Percentiles rank a stretch among this genome's conserved stretches.
These are phyloP conservation scores for Drosophila meridiana DNA, from an alignment of 2,888 invertebrate genomes.

Conservation along the genomic window DNA sequence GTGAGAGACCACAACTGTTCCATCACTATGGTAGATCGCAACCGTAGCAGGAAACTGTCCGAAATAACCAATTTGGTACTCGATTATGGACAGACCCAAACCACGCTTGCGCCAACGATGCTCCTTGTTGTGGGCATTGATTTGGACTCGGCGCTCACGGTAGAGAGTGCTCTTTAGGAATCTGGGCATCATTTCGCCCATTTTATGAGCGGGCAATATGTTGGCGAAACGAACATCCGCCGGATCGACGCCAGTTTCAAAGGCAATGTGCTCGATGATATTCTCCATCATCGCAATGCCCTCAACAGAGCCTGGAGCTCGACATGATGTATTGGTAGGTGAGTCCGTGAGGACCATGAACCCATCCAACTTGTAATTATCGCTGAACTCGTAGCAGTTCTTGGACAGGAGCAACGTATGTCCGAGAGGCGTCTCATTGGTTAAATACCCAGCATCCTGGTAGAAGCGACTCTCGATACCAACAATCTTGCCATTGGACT, in stretches of 20 bases:
- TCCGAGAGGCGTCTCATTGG: slow-evolving; percentile 86
- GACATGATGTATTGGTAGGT: slow-evolving; percentile 89
- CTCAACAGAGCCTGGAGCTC: slow-evolving; percentile 88
- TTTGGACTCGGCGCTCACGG: slow-evolving; percentile 86
- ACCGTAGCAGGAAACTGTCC: slow-evolving; percentile 87
- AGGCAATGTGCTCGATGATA: slow-evolving; percentile 89
- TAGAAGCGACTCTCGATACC: slow-evolving; percentile 87
- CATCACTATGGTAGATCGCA: slow-evolving; percentile 90
- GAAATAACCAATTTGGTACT: slow-evolving; percentile 87
- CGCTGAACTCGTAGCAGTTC: slow-evolving; percentile 88
- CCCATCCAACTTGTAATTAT: slow-evolving; percentile 89
- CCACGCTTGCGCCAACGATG: slow-evolving; percentile 94
- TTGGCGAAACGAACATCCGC: slow-evolving; percentile 87
- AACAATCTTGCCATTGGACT: slow-evolving; percentile 88
- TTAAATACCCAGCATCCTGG: slow-evolving; percentile 86
- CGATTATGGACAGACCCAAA: slow-evolving; percentile 89
- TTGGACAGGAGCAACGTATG: slow-evolving; percentile 81
- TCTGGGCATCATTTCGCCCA: slow-evolving; percentile 86
- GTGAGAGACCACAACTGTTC: slow-evolving; percentile 89
- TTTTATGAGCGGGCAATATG: slow-evolving; percentile 83
- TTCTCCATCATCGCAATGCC: slow-evolving; percentile 87
- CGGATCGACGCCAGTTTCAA: slow-evolving; percentile 87
- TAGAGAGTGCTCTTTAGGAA: slow-evolving; percentile 87
- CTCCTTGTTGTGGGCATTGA: slow-evolving; percentile 87
- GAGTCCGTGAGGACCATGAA: slow-evolving; percentile 89